These are phyloP conservation scores for Bombus turneri DNA, from an alignment of 1,140 invertebrate species.

Conservation along the genomic window DNA sequence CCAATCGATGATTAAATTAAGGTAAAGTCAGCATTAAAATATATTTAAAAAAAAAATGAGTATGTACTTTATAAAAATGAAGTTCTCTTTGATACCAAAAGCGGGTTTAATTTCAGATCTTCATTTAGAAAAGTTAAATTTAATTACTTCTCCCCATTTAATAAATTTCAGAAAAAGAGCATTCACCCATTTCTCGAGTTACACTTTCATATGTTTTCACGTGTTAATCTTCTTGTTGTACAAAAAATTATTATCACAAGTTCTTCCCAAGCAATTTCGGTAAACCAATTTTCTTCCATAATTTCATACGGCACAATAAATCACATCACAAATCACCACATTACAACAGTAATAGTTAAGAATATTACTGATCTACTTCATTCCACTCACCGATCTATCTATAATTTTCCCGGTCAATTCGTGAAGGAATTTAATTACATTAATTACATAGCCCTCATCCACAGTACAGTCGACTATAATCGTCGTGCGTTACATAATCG, in stretches of 20 bases:
- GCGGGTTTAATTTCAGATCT: background rate
- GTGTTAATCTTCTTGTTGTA: background rate
- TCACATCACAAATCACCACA: background rate
- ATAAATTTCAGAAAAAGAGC: background rate
- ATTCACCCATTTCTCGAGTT: background rate
- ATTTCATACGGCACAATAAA: background rate
- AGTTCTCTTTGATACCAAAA: background rate
- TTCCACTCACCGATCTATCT: background rate
- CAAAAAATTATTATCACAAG: background rate
- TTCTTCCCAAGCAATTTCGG: background rate
- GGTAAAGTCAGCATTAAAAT: background rate
- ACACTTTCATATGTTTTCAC: background rate
- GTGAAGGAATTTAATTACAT: slow-evolving; percentile 2
- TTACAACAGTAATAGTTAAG: no score
- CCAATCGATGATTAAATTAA: background rate
- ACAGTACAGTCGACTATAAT: background rate
- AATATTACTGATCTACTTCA: background rate
- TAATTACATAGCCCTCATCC: background rate
- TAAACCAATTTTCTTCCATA: background rate
- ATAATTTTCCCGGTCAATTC: background rate
- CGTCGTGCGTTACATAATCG: background rate
- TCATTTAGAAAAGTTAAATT: background rate
- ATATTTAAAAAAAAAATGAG: background rate
- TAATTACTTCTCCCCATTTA: background rate
- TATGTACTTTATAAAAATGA: background rate